Evolutionary conservation across 92 coral and sea anemone species (phyloP), one percentile per base, ranked within the genome.

Genomic region (Parazoanthus swiftii): DNA sequence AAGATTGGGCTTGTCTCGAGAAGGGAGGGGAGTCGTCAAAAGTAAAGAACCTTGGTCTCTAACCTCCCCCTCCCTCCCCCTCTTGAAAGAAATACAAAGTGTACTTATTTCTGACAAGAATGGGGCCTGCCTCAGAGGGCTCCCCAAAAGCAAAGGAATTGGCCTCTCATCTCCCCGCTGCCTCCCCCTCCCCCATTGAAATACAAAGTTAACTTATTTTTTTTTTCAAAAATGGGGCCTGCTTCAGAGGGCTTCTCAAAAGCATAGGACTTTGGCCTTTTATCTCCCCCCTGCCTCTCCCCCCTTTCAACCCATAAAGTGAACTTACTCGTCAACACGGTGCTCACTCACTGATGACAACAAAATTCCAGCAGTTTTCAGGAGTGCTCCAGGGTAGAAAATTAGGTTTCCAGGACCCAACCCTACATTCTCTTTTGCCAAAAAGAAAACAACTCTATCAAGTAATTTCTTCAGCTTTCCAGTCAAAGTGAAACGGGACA

Each of bases 91-190:
- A 39, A 81, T n/a, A 66, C 8, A 23, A 37, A 25, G 39, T 66
- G 20, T 9, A 83, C 94, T 79, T 91, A 91, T 91, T 91, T 44
- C 48, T 91, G 90, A 89, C 88, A 25, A 86, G 77, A 43, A 91
- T 77, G 11, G 92, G 94, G 76, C 82, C 94, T 48, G 85, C 86
- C 26, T 74, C 86, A 54, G 48, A 44, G 43, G 88, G 74, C 11
- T 88, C 88, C n/a, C 88, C 89, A 81, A 86, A 88, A 18, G 91
- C 88, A 80, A 76, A 88, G 14, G 91, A 90, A 39, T 88, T 14
- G 93, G 93, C 73, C 93, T 74, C 85, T 92, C 95, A 77, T 87
- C 91, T 14, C 23, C 38, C 25, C 82, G 8, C 71, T 67, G 21
- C 46, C 82, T 35, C 39, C 33, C 80, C 82, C 66, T 65, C 43